Evolutionary conservation across 2,113 vertebrate species (phyloP).

Genomic region (Pseudopodoces humilis): DNA sequence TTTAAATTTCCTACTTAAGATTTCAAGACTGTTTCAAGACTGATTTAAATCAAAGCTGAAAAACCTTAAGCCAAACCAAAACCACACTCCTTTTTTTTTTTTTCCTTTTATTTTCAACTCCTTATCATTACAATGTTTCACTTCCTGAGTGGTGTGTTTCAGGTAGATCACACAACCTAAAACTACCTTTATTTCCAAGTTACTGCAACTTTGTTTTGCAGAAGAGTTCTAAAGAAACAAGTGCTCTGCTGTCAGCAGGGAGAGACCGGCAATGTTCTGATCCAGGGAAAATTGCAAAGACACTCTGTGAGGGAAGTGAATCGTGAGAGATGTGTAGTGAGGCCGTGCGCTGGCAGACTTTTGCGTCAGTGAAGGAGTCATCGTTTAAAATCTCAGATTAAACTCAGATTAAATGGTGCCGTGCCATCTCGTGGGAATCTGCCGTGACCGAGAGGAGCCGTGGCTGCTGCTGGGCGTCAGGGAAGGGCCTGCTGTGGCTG

Average conservation of each 20-base stretch:
- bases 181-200: neutral
- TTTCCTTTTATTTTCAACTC: neutral
- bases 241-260: neutral
- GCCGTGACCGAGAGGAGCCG: neutral
- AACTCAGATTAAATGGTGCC: conserved; percentile 1
- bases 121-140: neutral
- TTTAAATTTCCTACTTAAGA: neutral
- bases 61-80: neutral
- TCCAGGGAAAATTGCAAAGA: neutral
- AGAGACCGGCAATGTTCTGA: neutral
- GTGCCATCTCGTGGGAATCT: neutral
- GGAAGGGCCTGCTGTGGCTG: neutral
- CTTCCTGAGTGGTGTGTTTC: neutral
- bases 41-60: neutral
- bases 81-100: neutral
- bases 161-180: neutral
- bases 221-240: neutral
- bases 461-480: neutral
- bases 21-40: neutral
- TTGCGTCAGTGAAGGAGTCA: conserved; percentile 9
- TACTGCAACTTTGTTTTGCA: neutral
- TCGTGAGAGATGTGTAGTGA: neutral
- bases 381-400: conserved; percentile 22
- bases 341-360: neutral
- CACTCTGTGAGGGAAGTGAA: accelerated